Conservation (phyloP, 2,113 vertebrate species). For the Pampusana beccarii region DNA sequence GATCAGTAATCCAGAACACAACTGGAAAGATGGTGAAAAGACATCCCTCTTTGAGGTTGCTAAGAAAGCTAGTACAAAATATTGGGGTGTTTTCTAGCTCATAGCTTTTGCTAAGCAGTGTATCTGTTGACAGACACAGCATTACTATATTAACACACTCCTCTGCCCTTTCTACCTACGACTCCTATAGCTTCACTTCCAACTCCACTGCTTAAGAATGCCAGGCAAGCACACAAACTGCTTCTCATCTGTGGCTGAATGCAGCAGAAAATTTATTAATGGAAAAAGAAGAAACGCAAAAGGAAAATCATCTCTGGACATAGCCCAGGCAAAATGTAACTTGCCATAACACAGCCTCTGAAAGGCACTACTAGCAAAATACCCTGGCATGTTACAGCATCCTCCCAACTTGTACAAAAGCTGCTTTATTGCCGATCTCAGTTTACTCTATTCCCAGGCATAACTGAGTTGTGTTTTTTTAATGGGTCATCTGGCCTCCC, state of each 20-base stretch:
- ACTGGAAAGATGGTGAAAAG: background rate
- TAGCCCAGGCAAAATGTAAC: conserved; percentile 4
- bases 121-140: background rate
- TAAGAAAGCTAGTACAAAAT: background rate
- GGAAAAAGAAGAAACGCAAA: background rate
- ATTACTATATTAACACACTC: background rate
- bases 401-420: conserved; percentile 9
- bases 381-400: conserved; percentile 47
- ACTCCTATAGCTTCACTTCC: background rate
- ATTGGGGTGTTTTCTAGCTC: background rate
- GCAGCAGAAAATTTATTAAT: background rate
- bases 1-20: background rate
- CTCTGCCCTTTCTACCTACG: background rate
- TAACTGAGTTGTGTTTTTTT: background rate
- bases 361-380: conserved; percentile 17
- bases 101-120: background rate
- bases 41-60: background rate
- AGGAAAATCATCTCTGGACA: background rate
- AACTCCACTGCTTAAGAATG: background rate
- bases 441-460: conserved; percentile 4
- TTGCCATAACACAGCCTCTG: conserved; percentile 27
- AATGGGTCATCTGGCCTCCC: background rate
- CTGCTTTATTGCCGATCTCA: conserved; percentile 40
- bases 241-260: background rate
- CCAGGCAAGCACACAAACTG: background rate